Evolutionary conservation across 2,113 vertebrate species (phyloP).

Genomic region (Potamarius usumacintae): DNA sequence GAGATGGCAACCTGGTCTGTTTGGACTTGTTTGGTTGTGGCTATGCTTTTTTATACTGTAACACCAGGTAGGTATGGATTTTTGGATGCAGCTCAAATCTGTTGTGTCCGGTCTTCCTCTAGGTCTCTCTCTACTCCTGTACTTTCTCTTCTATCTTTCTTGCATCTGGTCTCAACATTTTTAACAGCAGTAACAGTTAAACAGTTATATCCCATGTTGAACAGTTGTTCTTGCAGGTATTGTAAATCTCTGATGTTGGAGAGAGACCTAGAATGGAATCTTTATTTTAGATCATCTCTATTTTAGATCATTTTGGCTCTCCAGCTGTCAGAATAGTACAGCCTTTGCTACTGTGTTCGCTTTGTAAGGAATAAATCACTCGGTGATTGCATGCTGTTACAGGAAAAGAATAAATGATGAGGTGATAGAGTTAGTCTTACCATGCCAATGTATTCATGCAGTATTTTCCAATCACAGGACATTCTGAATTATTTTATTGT

Average conservation of each 20-base stretch:
- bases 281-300: constrained; percentile 6
- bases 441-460: background rate
- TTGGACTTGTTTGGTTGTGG: constrained; percentile 55
- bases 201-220: background rate
- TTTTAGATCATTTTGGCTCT: background rate
- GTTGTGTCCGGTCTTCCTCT: background rate
- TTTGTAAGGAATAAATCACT: background rate
- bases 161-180: background rate
- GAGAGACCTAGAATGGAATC: background rate
- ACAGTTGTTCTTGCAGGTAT: background rate
- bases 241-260: background rate
- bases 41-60: constrained; percentile 53
- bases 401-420: background rate
- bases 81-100: background rate
- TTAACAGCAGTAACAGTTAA: background rate
- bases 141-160: background rate
- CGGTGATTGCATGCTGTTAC: background rate
- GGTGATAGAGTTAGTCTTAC: background rate
- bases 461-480: background rate
- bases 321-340: background rate
- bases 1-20: constrained; percentile 59
- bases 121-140: background rate
- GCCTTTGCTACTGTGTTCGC: background rate
- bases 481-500: background rate
- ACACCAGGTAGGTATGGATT: constrained; percentile 63